Percentiles rank a stretch among this genome's conserved stretches.
Conservation (phyloP, 2,113 vertebrate species). For the Amazona vittata region DNA sequence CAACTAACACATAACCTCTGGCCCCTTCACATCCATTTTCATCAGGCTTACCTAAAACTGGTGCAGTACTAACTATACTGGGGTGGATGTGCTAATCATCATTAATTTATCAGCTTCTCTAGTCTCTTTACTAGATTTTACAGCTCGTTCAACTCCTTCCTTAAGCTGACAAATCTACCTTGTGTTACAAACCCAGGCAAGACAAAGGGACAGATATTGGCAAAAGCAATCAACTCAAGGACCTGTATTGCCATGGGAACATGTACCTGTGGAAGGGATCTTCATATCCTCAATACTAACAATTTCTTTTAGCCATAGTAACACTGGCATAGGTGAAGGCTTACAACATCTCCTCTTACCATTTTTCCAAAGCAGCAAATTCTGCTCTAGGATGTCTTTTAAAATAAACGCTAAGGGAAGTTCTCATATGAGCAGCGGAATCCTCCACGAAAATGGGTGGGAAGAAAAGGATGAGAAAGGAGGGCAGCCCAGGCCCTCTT, state of each 20-base stretch:
- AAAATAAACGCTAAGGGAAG: background rate
- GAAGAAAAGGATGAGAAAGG: background rate
- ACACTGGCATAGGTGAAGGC: background rate
- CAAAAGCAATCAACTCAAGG: background rate
- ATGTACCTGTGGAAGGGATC: background rate
- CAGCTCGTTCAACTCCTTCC: background rate
- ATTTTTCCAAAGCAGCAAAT: background rate
- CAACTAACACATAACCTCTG: constrained; percentile 62
- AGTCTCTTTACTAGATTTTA: background rate
- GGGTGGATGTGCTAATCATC: background rate
- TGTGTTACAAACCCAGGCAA: background rate
- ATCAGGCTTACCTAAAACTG: constrained; percentile 65
- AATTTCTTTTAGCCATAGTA: background rate
- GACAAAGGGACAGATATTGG: background rate
- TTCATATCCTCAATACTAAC: background rate
- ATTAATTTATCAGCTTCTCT: background rate
- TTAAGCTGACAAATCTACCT: background rate
- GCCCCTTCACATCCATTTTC: constrained; percentile 70
- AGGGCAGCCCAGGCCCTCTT: background rate
- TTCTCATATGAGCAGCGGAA: background rate
- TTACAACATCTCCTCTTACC: background rate
- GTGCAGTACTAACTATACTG: background rate
- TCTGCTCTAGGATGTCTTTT: background rate
- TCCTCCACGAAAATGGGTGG: background rate
- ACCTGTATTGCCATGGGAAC: background rate